phyloP scores from a whole-genome alignment of 2,888 invertebrate genomes.

The Criorhina ranunculi region DNA sequence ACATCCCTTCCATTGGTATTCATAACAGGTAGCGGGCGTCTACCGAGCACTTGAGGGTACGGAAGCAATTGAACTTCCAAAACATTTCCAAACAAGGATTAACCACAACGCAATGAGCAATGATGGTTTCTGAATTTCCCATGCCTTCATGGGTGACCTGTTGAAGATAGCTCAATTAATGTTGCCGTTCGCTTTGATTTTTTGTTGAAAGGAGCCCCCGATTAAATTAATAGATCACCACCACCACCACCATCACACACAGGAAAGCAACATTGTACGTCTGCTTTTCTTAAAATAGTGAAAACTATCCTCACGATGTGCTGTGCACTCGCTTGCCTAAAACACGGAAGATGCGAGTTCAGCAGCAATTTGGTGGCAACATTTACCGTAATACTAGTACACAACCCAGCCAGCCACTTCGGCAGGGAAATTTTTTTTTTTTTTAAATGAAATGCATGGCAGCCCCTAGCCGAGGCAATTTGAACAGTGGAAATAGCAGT shows the following conservation, averaged over 20 bases:
- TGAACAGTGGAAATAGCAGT: conserved; percentile 55
- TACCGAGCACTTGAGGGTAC: conserved; percentile 54
- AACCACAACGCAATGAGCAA: no score
- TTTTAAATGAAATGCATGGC: conserved; percentile 72
- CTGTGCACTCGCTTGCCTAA: conserved; percentile 1
- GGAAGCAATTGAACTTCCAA: conserved; percentile 60
- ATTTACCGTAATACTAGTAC: conserved; percentile 60
- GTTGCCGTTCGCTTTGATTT: conserved; percentile 24
- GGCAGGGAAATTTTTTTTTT: conserved; percentile 54
- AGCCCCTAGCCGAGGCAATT: conserved; percentile 69
- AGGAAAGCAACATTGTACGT: not conserved
- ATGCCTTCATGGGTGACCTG: conserved; percentile 34
- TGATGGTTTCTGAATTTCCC: conserved; percentile 35
- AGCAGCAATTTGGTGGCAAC: conserved; percentile 54
- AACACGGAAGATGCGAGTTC: conserved; percentile 20
- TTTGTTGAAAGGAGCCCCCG: conserved; percentile 6
- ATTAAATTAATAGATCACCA: conserved; percentile 35
- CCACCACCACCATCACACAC: no score
- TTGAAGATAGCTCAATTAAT: conserved; percentile 54
- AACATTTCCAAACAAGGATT: conserved; percentile 33
- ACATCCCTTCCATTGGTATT: conserved; percentile 49
- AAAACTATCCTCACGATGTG: not conserved
- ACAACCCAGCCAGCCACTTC: conserved; percentile 38
- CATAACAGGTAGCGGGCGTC: conserved; percentile 51
- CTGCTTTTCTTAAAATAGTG: not conserved